These are phyloP conservation scores for Noctua janthina DNA, from an alignment of 2,888 invertebrate species.

Conservation along the genomic window DNA sequence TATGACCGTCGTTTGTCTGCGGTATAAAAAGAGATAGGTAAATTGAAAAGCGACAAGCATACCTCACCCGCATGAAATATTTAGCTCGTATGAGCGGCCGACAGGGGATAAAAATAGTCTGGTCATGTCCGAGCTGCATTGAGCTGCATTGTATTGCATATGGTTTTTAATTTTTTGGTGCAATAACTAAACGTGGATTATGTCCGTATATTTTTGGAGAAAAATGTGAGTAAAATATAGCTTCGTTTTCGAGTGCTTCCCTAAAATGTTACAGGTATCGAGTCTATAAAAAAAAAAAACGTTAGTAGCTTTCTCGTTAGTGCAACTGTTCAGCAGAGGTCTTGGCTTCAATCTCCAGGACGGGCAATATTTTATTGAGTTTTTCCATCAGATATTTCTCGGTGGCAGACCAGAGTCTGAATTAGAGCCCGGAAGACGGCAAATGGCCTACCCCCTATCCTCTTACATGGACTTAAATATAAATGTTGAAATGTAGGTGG, in stretches of 20 bases:
- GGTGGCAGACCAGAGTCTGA: background rate
- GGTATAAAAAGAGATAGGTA: slow-evolving; percentile 11
- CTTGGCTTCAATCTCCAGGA: background rate
- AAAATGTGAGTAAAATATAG: background rate
- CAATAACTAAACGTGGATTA: slow-evolving; percentile 3
- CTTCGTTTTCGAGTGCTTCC: background rate
- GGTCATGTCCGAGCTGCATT: slow-evolving; percentile 40
- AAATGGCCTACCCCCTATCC: too few relatives aligned
- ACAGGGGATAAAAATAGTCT: slow-evolving; percentile 31
- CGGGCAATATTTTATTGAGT: background rate
- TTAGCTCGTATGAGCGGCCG: slow-evolving; percentile 30
- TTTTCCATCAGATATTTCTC: background rate
- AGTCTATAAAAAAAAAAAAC: background rate
- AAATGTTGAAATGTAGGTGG: background rate
- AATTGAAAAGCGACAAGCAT: slow-evolving; percentile 48
- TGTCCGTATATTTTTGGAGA: background rate
- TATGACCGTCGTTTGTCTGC: slow-evolving; percentile 5
- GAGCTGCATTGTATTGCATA: slow-evolving; percentile 24
- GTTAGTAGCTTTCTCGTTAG: background rate
- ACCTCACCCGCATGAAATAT: slow-evolving; percentile 44
- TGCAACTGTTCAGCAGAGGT: background rate
- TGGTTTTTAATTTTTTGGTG: slow-evolving; percentile 6
- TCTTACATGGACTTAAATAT: background rate
- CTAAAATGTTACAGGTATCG: background rate
- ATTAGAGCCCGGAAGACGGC: background rate